Evolutionary conservation across 2,113 vertebrate genomes (phyloP).

Genomic region (Corapipo altera): DNA sequence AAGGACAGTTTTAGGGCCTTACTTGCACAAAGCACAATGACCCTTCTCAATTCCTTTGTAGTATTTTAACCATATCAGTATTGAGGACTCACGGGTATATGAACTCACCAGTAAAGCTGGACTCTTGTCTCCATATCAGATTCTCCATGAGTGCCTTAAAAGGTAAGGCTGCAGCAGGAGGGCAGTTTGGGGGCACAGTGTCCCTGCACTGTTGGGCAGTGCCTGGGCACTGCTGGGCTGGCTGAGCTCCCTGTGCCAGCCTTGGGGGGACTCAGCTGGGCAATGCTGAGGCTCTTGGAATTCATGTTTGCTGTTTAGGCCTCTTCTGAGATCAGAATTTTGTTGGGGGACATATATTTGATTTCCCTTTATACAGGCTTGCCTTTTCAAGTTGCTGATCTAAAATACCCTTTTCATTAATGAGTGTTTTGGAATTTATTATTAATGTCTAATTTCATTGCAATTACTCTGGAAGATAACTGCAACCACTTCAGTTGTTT

Average conservation of each 20-base stretch:
- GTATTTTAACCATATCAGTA: conserved; percentile 99
- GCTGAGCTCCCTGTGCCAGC: fast-evolving
- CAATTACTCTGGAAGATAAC: background rate
- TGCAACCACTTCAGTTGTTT: background rate
- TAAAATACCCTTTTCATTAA: background rate
- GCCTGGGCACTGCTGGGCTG: background rate
- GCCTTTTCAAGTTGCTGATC: background rate
- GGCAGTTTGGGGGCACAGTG: background rate
- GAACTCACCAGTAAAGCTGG: conserved; percentile 99
- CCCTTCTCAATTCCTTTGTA: conserved; percentile 62
- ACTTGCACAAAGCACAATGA: background rate
- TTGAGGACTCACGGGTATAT: conserved; percentile 98
- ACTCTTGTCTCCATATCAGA: conserved; percentile 98
- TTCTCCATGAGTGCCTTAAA: conserved; percentile 99
- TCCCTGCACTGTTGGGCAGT: background rate
- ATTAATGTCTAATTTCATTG: background rate
- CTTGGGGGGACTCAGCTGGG: background rate
- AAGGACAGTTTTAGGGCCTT: background rate
- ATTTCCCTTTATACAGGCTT: background rate
- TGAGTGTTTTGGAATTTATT: background rate
- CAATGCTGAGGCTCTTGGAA: background rate
- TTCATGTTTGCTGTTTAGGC: background rate
- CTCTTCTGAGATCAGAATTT: background rate
- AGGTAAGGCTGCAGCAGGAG: conserved; percentile 72
- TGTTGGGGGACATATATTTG: background rate